Conservation (phyloP, 2,888 invertebrate species). For the Conchocele bisecta region DNA sequence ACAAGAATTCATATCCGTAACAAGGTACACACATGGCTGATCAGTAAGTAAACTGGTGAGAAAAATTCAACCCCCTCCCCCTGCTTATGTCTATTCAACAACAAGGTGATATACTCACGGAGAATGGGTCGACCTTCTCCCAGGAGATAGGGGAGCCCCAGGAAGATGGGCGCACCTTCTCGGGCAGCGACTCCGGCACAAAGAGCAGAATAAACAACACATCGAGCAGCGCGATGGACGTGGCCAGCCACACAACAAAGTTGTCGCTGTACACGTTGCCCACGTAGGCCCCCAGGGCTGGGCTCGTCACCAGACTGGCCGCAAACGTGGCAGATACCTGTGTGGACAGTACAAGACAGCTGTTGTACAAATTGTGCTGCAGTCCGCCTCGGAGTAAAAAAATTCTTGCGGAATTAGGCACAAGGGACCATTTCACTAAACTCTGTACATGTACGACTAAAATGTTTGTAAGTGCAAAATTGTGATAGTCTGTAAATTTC, state of each 20-base stretch:
- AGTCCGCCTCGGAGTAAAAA: no score
- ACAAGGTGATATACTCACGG: constrained; percentile 85
- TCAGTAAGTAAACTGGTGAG: no score
- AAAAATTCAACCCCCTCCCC: neutral
- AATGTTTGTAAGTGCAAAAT: no score
- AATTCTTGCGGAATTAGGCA: no score
- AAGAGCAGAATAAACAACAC: constrained; percentile 99
- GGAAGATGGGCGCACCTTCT: constrained; percentile 90
- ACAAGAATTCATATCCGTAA: no score
- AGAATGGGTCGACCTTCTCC: constrained; percentile 98
- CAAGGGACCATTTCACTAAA: no score
- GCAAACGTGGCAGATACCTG: constrained; percentile 98
- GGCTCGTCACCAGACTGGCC: constrained; percentile 99
- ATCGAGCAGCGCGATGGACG: constrained; percentile 96
- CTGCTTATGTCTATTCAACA: neutral
- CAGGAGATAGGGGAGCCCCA: constrained; percentile 86
- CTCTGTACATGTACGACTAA: no score
- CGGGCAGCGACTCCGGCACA: constrained; percentile 98
- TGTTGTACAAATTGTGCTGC: no score
- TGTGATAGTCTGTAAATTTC: no score
- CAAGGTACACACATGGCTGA: no score
- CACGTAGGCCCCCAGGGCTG: constrained; percentile 92
- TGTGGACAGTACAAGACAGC: neutral
- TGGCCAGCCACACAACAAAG: constrained; percentile 96
- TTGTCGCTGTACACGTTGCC: constrained; percentile 89